Evolutionary conservation across 2,113 vertebrate genomes (phyloP).

Genomic region (Nycticorax nycticorax): DNA sequence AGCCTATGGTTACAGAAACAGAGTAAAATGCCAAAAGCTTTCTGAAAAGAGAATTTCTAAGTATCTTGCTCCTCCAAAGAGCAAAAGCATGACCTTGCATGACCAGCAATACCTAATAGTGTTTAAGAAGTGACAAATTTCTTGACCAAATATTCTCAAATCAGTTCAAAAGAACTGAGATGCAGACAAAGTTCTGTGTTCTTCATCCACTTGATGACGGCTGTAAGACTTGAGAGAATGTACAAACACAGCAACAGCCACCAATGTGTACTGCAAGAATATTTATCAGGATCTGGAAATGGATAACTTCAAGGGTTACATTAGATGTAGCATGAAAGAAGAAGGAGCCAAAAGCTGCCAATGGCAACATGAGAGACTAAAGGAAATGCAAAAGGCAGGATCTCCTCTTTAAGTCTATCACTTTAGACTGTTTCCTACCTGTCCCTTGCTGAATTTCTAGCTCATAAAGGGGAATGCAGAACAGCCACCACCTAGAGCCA

Average conservation of each 20-base stretch:
- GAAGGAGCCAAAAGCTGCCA: not conserved
- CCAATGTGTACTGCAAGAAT: not conserved
- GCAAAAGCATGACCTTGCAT: not conserved
- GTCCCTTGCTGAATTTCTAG: not conserved
- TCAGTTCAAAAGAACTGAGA: not conserved
- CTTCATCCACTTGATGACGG: not conserved
- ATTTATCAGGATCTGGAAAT: not conserved
- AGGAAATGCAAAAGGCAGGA: not conserved
- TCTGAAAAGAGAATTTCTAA: not conserved
- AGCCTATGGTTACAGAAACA: not conserved
- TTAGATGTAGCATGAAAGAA: not conserved
- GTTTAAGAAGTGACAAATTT: not conserved
- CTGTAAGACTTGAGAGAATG: not conserved
- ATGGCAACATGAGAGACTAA: not conserved
- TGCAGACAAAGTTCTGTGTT: not conserved
- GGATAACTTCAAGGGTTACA: not conserved
- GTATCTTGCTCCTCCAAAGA: not conserved
- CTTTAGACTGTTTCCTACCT: not conserved
- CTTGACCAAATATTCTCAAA: not conserved
- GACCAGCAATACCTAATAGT: not conserved
- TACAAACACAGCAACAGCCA: not conserved
- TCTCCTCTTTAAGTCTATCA: not conserved
- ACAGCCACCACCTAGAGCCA: not conserved
- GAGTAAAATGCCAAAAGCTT: not conserved
- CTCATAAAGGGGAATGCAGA: not conserved